phyloP scores from a whole-genome alignment of 92 coral and sea anemone genomes.

The Phenganax subtilis region DNA sequence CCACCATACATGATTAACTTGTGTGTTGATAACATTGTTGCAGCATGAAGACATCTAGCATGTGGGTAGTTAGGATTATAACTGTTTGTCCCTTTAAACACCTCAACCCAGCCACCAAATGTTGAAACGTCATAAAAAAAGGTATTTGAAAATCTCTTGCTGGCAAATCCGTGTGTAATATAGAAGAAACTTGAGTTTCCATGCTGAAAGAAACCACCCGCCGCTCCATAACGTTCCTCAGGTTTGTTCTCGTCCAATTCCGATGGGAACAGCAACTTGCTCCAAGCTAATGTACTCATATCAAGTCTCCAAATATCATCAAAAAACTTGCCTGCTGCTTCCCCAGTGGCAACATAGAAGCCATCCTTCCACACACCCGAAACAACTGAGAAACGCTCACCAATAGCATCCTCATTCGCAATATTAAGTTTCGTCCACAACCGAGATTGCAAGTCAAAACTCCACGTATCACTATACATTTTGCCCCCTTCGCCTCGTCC shows the following conservation, averaged over 20 bases:
- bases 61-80: conserved; percentile 87
- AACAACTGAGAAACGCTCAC: conserved; percentile 81
- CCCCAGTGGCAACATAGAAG: conserved; percentile 80
- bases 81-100: conserved; percentile 73
- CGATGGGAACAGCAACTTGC: too few relatives aligned
- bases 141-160: conserved; percentile 75
- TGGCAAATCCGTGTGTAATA: conserved; percentile 79
- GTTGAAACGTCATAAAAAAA: conserved; percentile 60
- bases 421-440: conserved; percentile 51
- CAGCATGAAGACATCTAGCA: conserved; percentile 74
- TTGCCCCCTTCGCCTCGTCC: conserved; percentile 41
- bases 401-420: conserved; percentile 37
- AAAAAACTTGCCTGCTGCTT: conserved; percentile 53
- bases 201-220: conserved; percentile 67
- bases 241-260: conserved; percentile 59
- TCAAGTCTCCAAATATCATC: conserved; percentile 64
- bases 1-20: conserved; percentile 90
- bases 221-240: conserved; percentile 72
- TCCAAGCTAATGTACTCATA: conserved; percentile 49
- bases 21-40: conserved; percentile 64
- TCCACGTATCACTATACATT: conserved; percentile 65
- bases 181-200: conserved; percentile 62
- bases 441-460: conserved; percentile 44
- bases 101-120: conserved; percentile 62
- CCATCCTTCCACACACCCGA: conserved; percentile 54